Base-by-base conservation (phyloP, 2,888 invertebrate species). In the Alviniconcha strummeri region DNA sequence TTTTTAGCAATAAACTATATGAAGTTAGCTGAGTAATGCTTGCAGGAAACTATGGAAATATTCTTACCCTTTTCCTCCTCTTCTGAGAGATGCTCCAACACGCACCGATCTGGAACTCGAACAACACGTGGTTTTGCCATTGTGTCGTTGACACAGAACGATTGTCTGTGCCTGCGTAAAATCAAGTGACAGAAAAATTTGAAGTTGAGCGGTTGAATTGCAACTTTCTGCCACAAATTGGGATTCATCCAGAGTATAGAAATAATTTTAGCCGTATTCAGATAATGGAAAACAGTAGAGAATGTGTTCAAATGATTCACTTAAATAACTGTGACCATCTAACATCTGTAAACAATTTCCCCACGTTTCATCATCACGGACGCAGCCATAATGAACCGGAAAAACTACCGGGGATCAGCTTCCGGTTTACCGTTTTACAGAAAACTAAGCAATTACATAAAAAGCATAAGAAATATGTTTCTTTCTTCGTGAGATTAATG, bases 301-400 rank as follows among this genome's bases (percentile, higher is more conserved):
- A 36, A 36, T 36, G 36, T 36, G 36, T 36, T 36, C 36, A 36
- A 36, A 36, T 36, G 36, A 36, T 36, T 36, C 36, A 36, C 36
- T 36, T 36, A 36, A 36, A 36, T 36, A 36, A 36, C 36, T 36
- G 36, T 36, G 36, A 36, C 36, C 36, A 36, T 36, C 36, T 36
- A 36, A 36, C 3, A 36, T 36, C 36, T 36, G 36, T 36, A 36
- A 36, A 36, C 36, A 36, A 52, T 36, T 77, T 85, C 76, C 56
- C 75, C 85, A 84, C 83, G 80, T 87, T 87, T 84, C 86, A 87
- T 87, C 85, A 87, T 36, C 36, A 75, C 82, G 86, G 85, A 79
- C 82, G 86, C 85, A 60, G 85, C 84, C 86, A 87, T 87, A 8
- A 80, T 85, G 19, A 74, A 74, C 17, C 17, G 54, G 17, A 60